Conservation (phyloP, 1,140 invertebrate genomes). For the Magallana angulata region DNA sequence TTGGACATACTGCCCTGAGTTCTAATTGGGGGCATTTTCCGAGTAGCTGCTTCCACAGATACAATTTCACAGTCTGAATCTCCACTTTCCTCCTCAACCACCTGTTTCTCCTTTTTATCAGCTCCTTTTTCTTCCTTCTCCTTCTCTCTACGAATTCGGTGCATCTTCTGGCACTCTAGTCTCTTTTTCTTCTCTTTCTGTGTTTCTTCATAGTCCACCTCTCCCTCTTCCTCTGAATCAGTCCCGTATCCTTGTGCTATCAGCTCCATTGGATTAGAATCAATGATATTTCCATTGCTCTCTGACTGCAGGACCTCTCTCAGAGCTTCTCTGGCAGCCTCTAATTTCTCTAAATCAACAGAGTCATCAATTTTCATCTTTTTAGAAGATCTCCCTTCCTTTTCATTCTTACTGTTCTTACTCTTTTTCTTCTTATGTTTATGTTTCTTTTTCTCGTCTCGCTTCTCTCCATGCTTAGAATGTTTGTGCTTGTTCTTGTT, state of each 20-base stretch:
- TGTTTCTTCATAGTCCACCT: constrained; percentile 73
- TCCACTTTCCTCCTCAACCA: neutral
- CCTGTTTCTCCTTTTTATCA: constrained; percentile 65
- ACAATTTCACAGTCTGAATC: constrained; percentile 46
- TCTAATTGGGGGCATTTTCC: neutral
- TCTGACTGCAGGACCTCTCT: constrained; percentile 70
- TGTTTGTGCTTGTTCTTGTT: constrained; percentile 74
- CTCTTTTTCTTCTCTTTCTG: constrained; percentile 61
- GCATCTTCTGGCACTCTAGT: constrained; percentile 57
- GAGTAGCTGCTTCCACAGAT: constrained; percentile 21
- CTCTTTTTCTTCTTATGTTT: constrained; percentile 55
- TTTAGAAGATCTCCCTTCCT: constrained; percentile 51
- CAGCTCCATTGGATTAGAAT: constrained; percentile 73
- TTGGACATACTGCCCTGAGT: neutral
- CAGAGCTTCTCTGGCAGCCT: constrained; percentile 77
- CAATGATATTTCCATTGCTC: constrained; percentile 46
- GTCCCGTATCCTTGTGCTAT: constrained; percentile 76
- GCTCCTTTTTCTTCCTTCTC: constrained; percentile 77
- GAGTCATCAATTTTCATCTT: constrained; percentile 54
- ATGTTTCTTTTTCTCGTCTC: constrained; percentile 64
- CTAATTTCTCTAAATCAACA: constrained; percentile 75
- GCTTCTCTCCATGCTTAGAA: constrained; percentile 59
- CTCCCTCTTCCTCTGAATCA: constrained; percentile 76
- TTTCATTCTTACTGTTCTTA: constrained; percentile 12
- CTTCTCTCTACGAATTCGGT: constrained; percentile 57